Conservation (phyloP, 1,140 invertebrate genomes). For the Drosophila pallidifrons region DNA sequence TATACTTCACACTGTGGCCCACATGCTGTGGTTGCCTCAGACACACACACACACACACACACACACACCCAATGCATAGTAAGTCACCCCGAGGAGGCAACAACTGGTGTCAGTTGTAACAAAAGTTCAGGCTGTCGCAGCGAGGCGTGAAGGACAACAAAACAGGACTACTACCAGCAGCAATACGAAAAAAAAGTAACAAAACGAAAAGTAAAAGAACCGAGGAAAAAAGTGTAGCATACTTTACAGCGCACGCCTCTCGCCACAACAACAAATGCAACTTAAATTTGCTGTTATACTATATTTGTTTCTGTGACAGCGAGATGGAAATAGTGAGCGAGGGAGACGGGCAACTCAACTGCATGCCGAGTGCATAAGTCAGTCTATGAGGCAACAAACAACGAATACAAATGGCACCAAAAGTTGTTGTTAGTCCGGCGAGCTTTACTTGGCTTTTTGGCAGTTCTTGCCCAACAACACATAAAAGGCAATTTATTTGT, state of each 20-base stretch:
- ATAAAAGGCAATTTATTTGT: conserved; percentile 50
- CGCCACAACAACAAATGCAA: conserved; percentile 51
- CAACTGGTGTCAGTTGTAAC: conserved; percentile 46
- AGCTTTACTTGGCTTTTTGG: conserved; percentile 57
- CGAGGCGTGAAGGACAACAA: conserved; percentile 56
- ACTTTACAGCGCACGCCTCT: conserved; percentile 52
- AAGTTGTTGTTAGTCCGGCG: conserved; percentile 49
- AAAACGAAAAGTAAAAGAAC: background rate
- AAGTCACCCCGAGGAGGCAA: background rate
- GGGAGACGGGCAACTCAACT: conserved; percentile 60
- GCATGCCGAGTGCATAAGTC: conserved; percentile 78
- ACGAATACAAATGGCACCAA: conserved; percentile 26
- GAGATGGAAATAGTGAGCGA: conserved; percentile 1
- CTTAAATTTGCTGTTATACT: conserved; percentile 66
- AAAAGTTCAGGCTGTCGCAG: conserved; percentile 53
- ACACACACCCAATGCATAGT: background rate
- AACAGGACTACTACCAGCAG: conserved; percentile 29
- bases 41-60: too few species aligned
- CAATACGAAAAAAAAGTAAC: background rate
- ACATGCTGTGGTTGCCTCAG: conserved; percentile 18
- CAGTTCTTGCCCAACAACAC: conserved; percentile 27
- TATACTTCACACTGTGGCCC: conserved; percentile 44
- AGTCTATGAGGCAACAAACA: conserved; percentile 44
- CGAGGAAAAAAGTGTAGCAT: conserved; percentile 34
- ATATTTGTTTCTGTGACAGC: conserved; percentile 55